Percentiles rank a stretch among this genome's conserved stretches.
These are phyloP conservation scores for Cyprichromis sp. DNA, from an alignment of 2,113 vertebrate species.

Conservation along the genomic window DNA sequence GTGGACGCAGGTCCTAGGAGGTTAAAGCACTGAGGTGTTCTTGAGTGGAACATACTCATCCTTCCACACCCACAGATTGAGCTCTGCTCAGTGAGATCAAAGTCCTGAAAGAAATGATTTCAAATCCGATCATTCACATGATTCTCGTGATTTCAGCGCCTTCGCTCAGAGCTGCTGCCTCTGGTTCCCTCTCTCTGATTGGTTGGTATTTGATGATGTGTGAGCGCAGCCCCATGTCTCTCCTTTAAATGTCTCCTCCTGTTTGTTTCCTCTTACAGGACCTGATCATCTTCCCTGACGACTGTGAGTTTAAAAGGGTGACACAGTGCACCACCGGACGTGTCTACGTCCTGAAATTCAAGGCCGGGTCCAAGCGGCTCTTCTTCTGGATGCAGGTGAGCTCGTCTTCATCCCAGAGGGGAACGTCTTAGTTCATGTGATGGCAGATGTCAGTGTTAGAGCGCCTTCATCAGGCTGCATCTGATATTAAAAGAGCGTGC, in stretches of 20 bases:
- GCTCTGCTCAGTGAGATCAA: too few relatives aligned
- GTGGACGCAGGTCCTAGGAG: neutral
- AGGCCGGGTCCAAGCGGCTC: conserved; percentile 91
- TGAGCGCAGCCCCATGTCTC: neutral
- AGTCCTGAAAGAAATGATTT: neutral
- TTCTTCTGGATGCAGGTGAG: conserved; percentile 99
- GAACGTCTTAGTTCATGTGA: neutral
- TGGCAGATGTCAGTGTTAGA: neutral
- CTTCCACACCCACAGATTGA: neutral
- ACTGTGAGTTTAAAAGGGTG: conserved; percentile 96
- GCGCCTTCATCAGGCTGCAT: neutral
- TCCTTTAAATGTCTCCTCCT: neutral
- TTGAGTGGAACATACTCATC: neutral
- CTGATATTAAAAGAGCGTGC: neutral
- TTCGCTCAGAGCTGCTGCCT: neutral
- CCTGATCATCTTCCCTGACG: conserved; percentile 95
- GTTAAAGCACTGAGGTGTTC: neutral
- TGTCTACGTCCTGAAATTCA: conserved; percentile 95
- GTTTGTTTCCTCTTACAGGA: conserved; percentile 67
- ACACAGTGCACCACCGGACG: conserved; percentile 91
- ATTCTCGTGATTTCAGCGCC: neutral
- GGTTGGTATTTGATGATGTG: neutral
- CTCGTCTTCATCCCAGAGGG: neutral
- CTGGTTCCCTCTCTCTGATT: neutral
- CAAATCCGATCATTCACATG: neutral